phyloP scores from a whole-genome alignment of 2,113 vertebrate genomes.

The Haplotaxodon microlepis region DNA sequence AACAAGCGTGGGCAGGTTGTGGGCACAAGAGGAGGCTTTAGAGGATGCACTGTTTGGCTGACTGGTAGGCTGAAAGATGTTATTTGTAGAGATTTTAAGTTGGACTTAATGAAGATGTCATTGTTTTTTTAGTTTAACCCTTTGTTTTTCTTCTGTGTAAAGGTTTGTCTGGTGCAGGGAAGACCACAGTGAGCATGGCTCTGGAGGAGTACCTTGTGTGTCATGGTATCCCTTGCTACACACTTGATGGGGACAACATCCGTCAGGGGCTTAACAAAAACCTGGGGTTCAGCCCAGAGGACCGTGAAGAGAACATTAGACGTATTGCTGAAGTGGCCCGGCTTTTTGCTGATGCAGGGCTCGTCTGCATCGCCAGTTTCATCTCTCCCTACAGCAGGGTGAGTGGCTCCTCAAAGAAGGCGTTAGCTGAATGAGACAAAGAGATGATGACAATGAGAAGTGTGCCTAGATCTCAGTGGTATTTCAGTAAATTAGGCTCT shows the following conservation, averaged over 20 bases:
- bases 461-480: neutral
- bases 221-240: slow-evolving; percentile 96
- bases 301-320: slow-evolving; percentile 94
- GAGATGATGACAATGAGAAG: neutral
- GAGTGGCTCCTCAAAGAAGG: slow-evolving; percentile 9
- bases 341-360: slow-evolving; percentile 93
- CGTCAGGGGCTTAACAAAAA: slow-evolving; percentile 97
- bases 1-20: slow-evolving; percentile 97
- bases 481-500: neutral
- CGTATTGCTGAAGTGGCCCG: slow-evolving; percentile 96
- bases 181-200: slow-evolving; percentile 98
- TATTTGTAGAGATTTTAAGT: neutral
- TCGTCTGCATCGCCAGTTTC: slow-evolving; percentile 95
- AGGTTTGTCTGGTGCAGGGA: slow-evolving; percentile 94
- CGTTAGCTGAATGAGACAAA: neutral
- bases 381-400: slow-evolving; percentile 95
- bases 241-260: slow-evolving; percentile 95
- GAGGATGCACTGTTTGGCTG: slow-evolving; percentile 96
- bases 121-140: neutral
- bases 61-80: slow-evolving; percentile 74
- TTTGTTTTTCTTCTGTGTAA: neutral
- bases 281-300: slow-evolving; percentile 91
- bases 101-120: neutral
- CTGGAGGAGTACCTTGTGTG: slow-evolving; percentile 96
- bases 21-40: slow-evolving; percentile 93